Evolutionary conservation across 2,888 invertebrate genomes (phyloP), one percentile per base, ranked within the genome.

Genomic region (Mechanitis messenoides): DNA sequence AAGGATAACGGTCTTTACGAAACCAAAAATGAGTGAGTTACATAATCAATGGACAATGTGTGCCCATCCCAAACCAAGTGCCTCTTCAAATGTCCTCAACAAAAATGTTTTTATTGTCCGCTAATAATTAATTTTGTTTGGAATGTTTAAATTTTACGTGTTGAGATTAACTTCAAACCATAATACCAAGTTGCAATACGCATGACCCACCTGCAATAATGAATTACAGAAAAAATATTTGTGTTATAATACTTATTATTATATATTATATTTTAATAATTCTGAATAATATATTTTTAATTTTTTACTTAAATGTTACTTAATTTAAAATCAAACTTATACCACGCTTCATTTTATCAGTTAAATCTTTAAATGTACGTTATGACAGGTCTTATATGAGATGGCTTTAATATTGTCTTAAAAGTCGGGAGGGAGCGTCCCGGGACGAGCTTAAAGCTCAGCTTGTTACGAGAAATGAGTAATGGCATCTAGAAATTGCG

Each of bases 401-500:
- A 61, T 59, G 59, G 60, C 58, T 58, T 65, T 57, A 59, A 61
- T 67, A 65, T 62, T 62, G 58, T 60, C 55, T 60, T 55, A 62
- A 65, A 61, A 61, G 58, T 58, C 59, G 59, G 58, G 60, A 62
- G 55, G 60, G 56, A 62, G 54, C 53, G 55, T 58, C 57, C 56
- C 61, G 58, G 61, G 55, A 63, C 62, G 62, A 58, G 69, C 68
- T 69, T 64, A 68, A 66, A 72, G 71, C 71, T 72, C 72, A 45
- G 75, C 75, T 78, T 74, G 78, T 77, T 75, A 74, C 75, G 73
- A 74, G 76, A 80, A 83, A 85, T 87, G 87, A 87, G 77, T 85
- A 83, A 87, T 86, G 82, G 79, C 83, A 82, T 76, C 74, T 77
- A 80, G 81, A 86, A 85, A 87, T 87, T 84, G 81, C 80, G 78